Evolutionary conservation across 2,797 vertebrate genomes (phyloP), one percentile per base, ranked within the genome.

Genomic region (Glyptemys insculpta): DNA sequence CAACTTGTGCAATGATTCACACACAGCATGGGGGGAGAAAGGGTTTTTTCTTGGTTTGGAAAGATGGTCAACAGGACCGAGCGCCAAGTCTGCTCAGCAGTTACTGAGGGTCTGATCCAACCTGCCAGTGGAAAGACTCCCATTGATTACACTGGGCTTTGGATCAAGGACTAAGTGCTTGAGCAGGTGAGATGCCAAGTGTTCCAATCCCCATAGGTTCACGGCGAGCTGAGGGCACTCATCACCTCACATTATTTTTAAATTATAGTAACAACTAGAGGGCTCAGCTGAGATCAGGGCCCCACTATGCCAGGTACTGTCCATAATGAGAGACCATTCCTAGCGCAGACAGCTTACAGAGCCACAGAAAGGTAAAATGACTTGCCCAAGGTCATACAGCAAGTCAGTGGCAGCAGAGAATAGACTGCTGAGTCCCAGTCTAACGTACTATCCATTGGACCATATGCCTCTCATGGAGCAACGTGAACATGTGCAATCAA

Each of bases 321-420:
- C 8, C 31, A 12, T 79, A 79, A 16, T 34, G 31, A 79, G 41
- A 25, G 41, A 4, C 10, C 8, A 47, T 52, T 78, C 19, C 78
- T 59, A 62, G 41, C 47, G 62, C 57, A 14, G 8, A 23, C 37
- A 72, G 25, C 10, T 81, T 50, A 9, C 29, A 49, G 68, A 57
- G 83, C 5, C 34, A 4, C 23, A 14, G 3, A 62, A 47, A 54
- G 8, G 0, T 4, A 65, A 29, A 68, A 79, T 10, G 50, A 54
- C 50, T 49, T 37, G 14, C 21, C 88, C 62, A 29, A 52, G 79
- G 37, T 10, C 53, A 9, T 15, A 0, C 5, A n/a, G 27, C 1
- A n/a, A 65, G 52, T 0, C 23, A 3, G 10, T 0, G 0, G 16
- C 18, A 11, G 15, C 1, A 10, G 23, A 1, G 10, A 79, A n/a